Evolutionary conservation across 1,140 invertebrate species (phyloP), one percentile per base, ranked within the genome.

Genomic region (Drosophila bocki): DNA sequence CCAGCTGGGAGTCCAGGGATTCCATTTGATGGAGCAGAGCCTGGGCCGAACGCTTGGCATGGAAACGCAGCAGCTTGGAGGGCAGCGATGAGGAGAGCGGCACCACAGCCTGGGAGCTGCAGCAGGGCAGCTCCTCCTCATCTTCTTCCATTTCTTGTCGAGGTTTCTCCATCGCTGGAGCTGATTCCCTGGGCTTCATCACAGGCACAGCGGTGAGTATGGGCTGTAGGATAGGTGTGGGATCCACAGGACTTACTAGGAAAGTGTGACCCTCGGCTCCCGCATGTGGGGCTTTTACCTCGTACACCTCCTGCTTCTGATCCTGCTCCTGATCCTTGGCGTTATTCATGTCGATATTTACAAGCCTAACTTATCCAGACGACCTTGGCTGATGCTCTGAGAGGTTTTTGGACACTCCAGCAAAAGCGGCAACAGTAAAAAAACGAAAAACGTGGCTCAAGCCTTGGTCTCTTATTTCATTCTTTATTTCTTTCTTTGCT

Each of bases 51-150:
- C 87, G 82, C 41, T 82, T 80, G 51, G 91, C 91, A 60, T 92
- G 91, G 22, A 91, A 62, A 0, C 91, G 80, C 26, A 92, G 59
- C 32, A 92, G 67, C 58, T 92, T 92, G 3, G 80, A 92, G 8
- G 91, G 91, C 42, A 92, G 67, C 7, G 91, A 92, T 2, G 91
- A 91, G 26, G 91, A 92, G 7, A 92, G 7, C 0, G 91, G 91
- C 7, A 92, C 91, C 42, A 92, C 75, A 3, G 91, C 91, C 67
- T 87, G 82, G 3, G 83, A 88, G 41, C 81, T 90, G 75, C 79
- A 91, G 53, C 76, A 64, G 4, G 86, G 82, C 26, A 57, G 80
- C 56, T 88, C 80, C 11, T 75, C 69, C 8, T 39, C 2, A 22
- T 22, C 26, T 15, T 60, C n/a, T 8, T 39, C 35, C 26, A 56